Evolutionary conservation across 2,797 vertebrate species (phyloP), one percentile per base, ranked within the genome.

Genomic region (Sphenodon punctatus): DNA sequence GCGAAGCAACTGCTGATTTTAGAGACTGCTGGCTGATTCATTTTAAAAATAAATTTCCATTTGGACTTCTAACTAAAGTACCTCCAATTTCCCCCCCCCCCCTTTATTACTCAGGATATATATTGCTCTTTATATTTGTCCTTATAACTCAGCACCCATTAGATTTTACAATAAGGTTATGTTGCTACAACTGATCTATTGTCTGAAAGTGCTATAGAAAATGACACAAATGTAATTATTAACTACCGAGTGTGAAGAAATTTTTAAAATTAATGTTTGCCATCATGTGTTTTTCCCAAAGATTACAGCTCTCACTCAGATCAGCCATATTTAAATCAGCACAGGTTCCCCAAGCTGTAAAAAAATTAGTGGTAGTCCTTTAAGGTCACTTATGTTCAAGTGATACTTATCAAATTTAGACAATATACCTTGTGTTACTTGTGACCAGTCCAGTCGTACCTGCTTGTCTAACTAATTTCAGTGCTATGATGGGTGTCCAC

Each of bases 71-170:
- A n/a, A n/a, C n/a, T n/a, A n/a, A n/a, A n/a, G n/a, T n/a, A n/a
- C n/a, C n/a, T n/a, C n/a, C n/a, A n/a, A n/a, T n/a, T n/a, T n/a
- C n/a, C n/a, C n/a, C n/a, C n/a, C n/a, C n/a, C n/a, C n/a, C n/a
- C n/a, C n/a, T n/a, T n/a, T n/a, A n/a, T n/a, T n/a, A n/a, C n/a
- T n/a, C n/a, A n/a, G n/a, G n/a, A n/a, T n/a, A n/a, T n/a, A n/a
- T n/a, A n/a, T n/a, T n/a, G n/a, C n/a, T n/a, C n/a, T n/a, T n/a
- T n/a, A n/a, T n/a, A n/a, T n/a, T n/a, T n/a, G n/a, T 19, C 8
- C 71, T 61, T 34, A 1, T 3, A 23, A 34, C 11, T 3, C 4
- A 1, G 0, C 15, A 22, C 42, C 16, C 27, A 53, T 30, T 17
- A 53, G 8, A n/a, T n/a, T n/a, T n/a, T n/a, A n/a, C 51, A 53